Evolutionary conservation across 2,797 vertebrate species (phyloP).

Genomic region (Dromococcyx pavoninus): DNA sequence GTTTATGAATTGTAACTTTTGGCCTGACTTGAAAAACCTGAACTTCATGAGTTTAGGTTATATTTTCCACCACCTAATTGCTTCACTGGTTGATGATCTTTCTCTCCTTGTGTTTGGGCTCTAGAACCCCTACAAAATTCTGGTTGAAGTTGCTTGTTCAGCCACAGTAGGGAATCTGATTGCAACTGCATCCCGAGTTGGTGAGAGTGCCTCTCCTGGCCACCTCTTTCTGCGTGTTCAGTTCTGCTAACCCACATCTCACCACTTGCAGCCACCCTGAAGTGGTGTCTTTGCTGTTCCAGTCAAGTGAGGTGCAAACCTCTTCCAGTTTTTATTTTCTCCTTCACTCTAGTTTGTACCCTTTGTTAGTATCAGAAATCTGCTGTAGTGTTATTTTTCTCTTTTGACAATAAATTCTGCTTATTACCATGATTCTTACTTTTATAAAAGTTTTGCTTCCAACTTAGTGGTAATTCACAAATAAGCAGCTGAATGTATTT

Average conservation of each 20-base stretch:
- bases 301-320: not conserved
- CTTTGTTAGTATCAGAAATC: not conserved
- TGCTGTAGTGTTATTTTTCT: not conserved
- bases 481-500: not conserved
- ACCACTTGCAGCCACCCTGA: not conserved
- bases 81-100: not conserved
- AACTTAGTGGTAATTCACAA: not conserved
- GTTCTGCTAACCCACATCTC: not conserved
- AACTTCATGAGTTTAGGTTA: not conserved
- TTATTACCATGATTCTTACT: not conserved
- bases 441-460: not conserved
- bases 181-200: not conserved
- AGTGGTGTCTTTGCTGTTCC: not conserved
- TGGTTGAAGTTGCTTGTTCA: not conserved
- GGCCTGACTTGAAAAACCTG: not conserved
- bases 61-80: not conserved
- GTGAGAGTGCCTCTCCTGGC: not conserved
- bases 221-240: not conserved
- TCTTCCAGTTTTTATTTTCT: not conserved
- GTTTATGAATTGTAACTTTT: not conserved
- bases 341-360: not conserved
- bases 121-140: not conserved
- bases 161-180: not conserved
- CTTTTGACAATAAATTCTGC: not conserved
- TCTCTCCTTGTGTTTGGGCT: not conserved